Base-by-base conservation (phyloP, 2,888 invertebrate genomes). In the Cataglyphis albicans region DNA sequence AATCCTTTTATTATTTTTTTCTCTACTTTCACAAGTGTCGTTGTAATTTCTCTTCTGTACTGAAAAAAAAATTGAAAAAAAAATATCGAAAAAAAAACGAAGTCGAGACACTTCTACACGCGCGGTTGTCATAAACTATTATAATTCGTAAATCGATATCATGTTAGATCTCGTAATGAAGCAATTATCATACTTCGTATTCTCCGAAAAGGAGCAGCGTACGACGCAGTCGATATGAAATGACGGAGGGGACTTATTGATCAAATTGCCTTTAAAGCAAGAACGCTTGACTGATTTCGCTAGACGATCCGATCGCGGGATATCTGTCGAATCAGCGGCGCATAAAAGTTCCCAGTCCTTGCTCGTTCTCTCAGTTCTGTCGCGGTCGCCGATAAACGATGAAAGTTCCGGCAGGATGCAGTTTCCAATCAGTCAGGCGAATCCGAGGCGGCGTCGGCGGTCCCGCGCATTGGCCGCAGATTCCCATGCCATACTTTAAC, bases 401-500 rank as follows among this genome's bases (percentile, higher is more conserved):
- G 86, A 88, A 87, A 87, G 86, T 88, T 90, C 82, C 87, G 88
- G 87, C 84, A 85, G 86, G 87, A 83, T 74, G 88, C 85, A 89
- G 89, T 85, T 87, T 86, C 84, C 75, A 86, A 65, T 44, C 90
- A 89, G 86, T 88, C 87, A 87, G 73, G 89, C 89, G 87, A 78
- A 89, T 90, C 91, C 82, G 84, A 84, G 81, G 81, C 85, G 87
- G 83, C 75, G 84, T 87, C 75, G 87, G 83, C 21, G 29, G 38
- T 9, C 57, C 29, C 29, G 48, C 64, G 32, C 59, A 86, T 87
- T 83, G 86, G 64, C 84, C 90, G 63, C 86, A 85, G 86, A 83
- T 91, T 91, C 91, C 89, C 90, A 88, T 90, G 89, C 90, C 88
- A 91, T 88, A 89, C 85, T 84, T 83, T 68, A 82, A 84, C 75